These are phyloP conservation scores for Metellina segmentata DNA, from an alignment of 2,888 invertebrate species.

Conservation along the genomic window DNA sequence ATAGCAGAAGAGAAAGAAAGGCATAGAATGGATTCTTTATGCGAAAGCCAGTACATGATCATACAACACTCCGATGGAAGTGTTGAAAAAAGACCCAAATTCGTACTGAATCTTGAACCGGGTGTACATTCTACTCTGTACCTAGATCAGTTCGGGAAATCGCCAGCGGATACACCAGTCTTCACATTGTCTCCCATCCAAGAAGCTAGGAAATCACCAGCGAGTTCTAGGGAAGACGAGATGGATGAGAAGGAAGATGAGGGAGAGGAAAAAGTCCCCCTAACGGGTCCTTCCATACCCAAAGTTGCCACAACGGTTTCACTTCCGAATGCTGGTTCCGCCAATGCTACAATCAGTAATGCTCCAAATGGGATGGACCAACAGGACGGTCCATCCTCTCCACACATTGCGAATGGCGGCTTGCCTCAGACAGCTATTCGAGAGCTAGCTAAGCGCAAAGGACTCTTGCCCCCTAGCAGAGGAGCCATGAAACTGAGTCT, in stretches of 20 bases:
- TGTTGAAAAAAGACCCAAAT: conserved; percentile 93
- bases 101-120: conserved; percentile 94
- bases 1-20: conserved; percentile 92
- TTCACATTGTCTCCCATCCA: conserved; percentile 94
- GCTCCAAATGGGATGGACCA: conserved; percentile 36
- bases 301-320: conserved; percentile 65
- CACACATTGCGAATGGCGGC: conserved; percentile 82
- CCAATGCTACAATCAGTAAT: conserved; percentile 10
- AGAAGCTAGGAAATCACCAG: conserved; percentile 85
- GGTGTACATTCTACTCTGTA: conserved; percentile 96
- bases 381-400: conserved; percentile 40
- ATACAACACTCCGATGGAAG: conserved; percentile 94
- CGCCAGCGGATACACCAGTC: conserved; percentile 86
- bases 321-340: conserved; percentile 45
- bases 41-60: conserved; percentile 89
- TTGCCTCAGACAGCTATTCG: conserved; percentile 83
- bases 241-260: conserved; percentile 79
- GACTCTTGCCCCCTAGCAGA: conserved; percentile 56
- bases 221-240: conserved; percentile 80
- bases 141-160: conserved; percentile 87
- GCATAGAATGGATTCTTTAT: conserved; percentile 87
- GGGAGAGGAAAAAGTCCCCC: conserved; percentile 33
- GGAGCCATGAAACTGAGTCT: conserved; percentile 91
- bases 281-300: conserved; percentile 59
- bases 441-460: conserved; percentile 77